Evolutionary conservation across 2,888 invertebrate species (phyloP).

Genomic region (Cloeon dipterum): DNA sequence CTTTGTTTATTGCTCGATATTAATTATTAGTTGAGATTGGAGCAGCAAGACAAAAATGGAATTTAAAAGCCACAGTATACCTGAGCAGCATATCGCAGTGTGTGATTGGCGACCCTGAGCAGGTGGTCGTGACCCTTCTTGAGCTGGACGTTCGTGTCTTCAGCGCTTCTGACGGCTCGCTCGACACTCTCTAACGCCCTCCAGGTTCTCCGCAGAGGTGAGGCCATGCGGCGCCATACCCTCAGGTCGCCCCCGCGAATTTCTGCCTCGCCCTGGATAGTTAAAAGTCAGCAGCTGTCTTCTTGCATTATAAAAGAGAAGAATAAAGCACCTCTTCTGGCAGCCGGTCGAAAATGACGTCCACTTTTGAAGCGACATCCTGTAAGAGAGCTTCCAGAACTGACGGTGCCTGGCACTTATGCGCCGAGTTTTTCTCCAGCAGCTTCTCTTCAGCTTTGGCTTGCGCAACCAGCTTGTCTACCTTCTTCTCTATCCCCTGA

Average conservation of each 20-base stretch:
- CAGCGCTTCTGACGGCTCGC: constrained; percentile 13
- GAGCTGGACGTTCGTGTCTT: constrained; percentile 14
- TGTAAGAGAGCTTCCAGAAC: constrained; percentile 16
- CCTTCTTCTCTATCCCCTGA: constrained; percentile 15
- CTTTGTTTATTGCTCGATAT: no score
- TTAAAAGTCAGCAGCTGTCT: no score
- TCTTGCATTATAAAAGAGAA: not conserved
- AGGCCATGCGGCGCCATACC: constrained; percentile 10
- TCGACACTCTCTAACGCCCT: constrained; percentile 15
- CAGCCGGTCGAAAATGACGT: constrained; percentile 19
- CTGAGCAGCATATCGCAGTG: not conserved
- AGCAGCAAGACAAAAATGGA: no score
- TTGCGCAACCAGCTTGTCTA: constrained; percentile 12
- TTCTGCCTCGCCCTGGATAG: not conserved
- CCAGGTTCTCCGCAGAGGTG: constrained; percentile 13
- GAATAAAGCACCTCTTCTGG: constrained; percentile 10
- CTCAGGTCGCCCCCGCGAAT: not conserved
- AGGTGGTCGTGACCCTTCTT: constrained; percentile 9
- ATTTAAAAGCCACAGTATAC: no score
- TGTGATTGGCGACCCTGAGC: not conserved
- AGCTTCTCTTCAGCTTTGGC: not conserved
- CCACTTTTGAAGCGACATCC: constrained; percentile 19
- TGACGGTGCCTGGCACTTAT: constrained; percentile 16
- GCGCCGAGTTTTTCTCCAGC: constrained; percentile 8
- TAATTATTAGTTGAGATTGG: no score